These are phyloP conservation scores for Microtus pennsylvanicus DNA, from an alignment of 2,113 vertebrate genomes.

Conservation along the genomic window DNA sequence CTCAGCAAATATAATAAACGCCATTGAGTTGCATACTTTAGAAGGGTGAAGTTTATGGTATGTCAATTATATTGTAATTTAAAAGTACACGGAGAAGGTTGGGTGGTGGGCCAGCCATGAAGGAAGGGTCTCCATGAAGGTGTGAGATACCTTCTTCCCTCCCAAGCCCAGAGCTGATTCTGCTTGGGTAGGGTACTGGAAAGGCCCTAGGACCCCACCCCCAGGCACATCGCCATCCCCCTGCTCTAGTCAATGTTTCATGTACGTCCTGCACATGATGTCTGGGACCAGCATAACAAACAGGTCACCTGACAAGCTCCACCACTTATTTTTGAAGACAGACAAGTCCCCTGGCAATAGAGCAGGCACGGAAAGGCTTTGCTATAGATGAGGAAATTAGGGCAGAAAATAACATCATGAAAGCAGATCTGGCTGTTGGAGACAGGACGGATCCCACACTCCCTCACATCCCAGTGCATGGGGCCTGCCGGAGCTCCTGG, in stretches of 20 bases:
- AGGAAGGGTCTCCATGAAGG: not conserved
- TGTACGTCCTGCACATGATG: not conserved
- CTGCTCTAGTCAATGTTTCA: not conserved
- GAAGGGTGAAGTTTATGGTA: not conserved
- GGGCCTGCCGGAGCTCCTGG: not conserved
- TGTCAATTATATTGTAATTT: not conserved
- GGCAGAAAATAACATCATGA: conserved; percentile 60
- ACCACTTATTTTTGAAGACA: conserved; percentile 70
- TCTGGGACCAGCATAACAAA: conserved; percentile 25
- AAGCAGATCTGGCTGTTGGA: conserved; percentile 58
- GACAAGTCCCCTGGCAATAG: conserved; percentile 51
- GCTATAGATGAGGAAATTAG: conserved; percentile 53
- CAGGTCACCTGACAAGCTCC: conserved; percentile 60
- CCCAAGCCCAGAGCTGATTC: not conserved
- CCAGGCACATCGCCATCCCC: rapidly evolving
- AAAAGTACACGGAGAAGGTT: not conserved
- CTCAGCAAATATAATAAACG: not conserved
- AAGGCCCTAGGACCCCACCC: not conserved
- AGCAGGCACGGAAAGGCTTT: conserved; percentile 47
- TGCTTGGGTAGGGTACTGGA: not conserved
- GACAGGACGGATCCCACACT: not conserved
- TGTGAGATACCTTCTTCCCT: not conserved
- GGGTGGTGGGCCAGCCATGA: not conserved
- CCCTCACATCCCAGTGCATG: not conserved
- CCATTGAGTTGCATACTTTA: not conserved